phyloP scores from a whole-genome alignment of 2,797 vertebrate genomes.

The Aphelocoma californica region DNA sequence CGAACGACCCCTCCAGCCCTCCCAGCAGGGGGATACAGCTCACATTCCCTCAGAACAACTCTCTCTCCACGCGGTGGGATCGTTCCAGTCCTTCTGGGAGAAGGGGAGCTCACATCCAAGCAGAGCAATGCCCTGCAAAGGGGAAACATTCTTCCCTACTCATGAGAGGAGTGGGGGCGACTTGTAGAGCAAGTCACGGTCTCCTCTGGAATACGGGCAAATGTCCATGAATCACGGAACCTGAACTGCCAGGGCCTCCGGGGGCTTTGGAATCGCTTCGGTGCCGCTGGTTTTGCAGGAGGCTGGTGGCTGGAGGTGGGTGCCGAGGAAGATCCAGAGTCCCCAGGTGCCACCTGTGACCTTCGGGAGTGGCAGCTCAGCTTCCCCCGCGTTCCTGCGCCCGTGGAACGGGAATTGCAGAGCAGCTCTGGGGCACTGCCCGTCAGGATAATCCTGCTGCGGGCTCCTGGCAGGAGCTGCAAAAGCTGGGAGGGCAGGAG shows the following conservation, averaged over 20 bases:
- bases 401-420: slow-evolving; percentile 79
- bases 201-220: not conserved
- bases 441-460: slow-evolving; percentile 70
- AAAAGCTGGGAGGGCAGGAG: slow-evolving; percentile 23
- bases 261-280: slow-evolving; percentile 53
- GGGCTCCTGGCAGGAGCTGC: slow-evolving; percentile 38
- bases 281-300: slow-evolving; percentile 59
- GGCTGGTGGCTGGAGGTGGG: not conserved
- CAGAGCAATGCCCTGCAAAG: not conserved
- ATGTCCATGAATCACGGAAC: not conserved
- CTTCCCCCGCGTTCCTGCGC: slow-evolving; percentile 75
- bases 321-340: slow-evolving; percentile 30
- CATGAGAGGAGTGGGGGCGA: not conserved
- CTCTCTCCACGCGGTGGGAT: not conserved
- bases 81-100: not conserved
- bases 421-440: slow-evolving; percentile 84
- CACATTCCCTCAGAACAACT: slow-evolving; percentile 58
- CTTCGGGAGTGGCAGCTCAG: slow-evolving; percentile 81
- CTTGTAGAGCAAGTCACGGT: not conserved
- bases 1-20: not conserved
- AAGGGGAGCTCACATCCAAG: slow-evolving; percentile 8
- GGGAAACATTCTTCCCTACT: slow-evolving; percentile 42
- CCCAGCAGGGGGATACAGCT: slow-evolving; percentile 15
- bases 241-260: slow-evolving; percentile 83
- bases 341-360: slow-evolving; percentile 22